A percentile compares a stretch with the other conserved stretches of the same genome.
Evolutionary conservation across 2,888 invertebrate genomes (phyloP).

Genomic region (Stomorhina lunata): DNA sequence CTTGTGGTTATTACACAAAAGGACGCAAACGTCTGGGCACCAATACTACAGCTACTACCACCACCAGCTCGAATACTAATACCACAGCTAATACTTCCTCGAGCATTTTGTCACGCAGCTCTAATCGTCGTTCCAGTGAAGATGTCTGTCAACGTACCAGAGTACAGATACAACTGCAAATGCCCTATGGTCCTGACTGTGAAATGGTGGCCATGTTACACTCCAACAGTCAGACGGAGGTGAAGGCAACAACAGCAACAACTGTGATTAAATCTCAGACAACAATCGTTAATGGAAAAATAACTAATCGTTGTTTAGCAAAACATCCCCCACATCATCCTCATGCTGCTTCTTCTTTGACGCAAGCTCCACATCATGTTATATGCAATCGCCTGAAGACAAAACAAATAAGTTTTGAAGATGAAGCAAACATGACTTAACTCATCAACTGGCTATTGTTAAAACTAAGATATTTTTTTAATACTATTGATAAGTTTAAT

Average conservation of each 20-base stretch:
- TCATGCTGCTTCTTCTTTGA: constrained; percentile 1
- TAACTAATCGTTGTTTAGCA: not conserved
- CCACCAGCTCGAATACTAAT: constrained; percentile 82
- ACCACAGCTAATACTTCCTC: constrained; percentile 80
- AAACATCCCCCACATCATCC: constrained; percentile 12
- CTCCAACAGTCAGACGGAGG: constrained; percentile 43
- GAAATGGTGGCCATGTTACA: constrained; percentile 76
- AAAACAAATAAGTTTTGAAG: constrained; percentile 78
- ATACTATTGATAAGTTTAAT: not conserved
- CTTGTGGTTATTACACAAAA: constrained; percentile 64
- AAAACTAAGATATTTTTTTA: not conserved
- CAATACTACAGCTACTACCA: constrained; percentile 73
- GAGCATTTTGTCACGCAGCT: constrained; percentile 83
- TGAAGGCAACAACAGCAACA: constrained; percentile 10
- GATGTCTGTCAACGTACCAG: constrained; percentile 68
- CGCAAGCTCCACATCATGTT: constrained; percentile 19
- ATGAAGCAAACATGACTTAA: constrained; percentile 65
- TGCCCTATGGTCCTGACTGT: constrained; percentile 72
- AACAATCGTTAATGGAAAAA: not conserved
- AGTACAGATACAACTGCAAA: constrained; percentile 72
- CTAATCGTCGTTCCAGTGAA: constrained; percentile 82
- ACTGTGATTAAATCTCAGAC: constrained; percentile 18
- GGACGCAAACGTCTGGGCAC: constrained; percentile 55
- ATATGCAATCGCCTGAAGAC: constrained; percentile 67
- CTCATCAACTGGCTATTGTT: not conserved